Conservation (phyloP, 2,113 vertebrate genomes). For the Dicerorhinus sumatrensis region DNA sequence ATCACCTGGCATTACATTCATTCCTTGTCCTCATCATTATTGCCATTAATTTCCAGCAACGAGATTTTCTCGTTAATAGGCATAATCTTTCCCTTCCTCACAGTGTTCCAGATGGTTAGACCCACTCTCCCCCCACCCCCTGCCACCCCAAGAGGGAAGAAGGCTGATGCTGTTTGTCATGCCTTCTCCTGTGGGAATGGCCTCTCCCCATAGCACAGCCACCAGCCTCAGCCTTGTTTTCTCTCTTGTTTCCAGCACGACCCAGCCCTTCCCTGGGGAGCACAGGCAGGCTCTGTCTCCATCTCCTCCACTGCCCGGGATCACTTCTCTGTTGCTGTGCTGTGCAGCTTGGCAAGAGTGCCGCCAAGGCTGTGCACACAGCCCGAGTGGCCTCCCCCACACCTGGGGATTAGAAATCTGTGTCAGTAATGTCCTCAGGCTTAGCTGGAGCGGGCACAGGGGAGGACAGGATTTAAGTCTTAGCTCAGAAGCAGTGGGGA, state of each 20-base stretch:
- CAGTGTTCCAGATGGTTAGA: background rate
- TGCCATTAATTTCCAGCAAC: background rate
- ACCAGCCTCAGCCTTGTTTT: background rate
- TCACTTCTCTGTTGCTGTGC: background rate
- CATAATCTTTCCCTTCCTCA: background rate
- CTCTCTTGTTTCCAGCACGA: background rate
- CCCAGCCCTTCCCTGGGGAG: background rate
- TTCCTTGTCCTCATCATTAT: background rate
- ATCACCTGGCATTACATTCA: background rate
- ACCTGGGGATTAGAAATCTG: constrained; percentile 3
- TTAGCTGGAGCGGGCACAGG: background rate
- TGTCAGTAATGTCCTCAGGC: background rate
- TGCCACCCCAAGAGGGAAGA: background rate
- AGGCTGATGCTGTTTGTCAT: background rate
- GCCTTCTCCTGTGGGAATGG: background rate
- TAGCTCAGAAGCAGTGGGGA: background rate
- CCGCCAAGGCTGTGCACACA: background rate
- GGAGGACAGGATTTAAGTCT: background rate
- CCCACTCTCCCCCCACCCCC: accelerated
- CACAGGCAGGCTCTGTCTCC: background rate
- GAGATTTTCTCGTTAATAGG: background rate
- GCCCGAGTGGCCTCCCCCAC: background rate
- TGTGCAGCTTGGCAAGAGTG: too few species aligned
- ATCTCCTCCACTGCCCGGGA: background rate
- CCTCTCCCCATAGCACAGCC: background rate